Evolutionary conservation across 2,888 invertebrate species (phyloP).

Genomic region (Drosophila barbarae): DNA sequence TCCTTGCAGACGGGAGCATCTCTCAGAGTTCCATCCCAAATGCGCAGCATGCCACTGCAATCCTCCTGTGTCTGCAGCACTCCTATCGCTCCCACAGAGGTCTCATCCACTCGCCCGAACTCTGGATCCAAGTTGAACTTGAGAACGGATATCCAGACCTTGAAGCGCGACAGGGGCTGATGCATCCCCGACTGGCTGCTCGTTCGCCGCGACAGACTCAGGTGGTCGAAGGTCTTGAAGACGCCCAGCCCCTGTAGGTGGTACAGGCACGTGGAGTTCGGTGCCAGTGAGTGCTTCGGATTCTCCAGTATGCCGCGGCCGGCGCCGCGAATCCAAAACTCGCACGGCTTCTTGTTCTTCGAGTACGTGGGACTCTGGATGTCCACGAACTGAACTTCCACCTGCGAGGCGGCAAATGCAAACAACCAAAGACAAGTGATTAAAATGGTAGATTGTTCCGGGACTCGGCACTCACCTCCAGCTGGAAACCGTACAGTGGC

Average conservation of each 20-base stretch:
- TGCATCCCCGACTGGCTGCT: constrained; percentile 73
- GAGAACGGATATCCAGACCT: constrained; percentile 91
- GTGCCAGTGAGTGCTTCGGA: constrained; percentile 91
- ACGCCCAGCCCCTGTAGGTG: constrained; percentile 85
- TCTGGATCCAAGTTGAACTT: constrained; percentile 90
- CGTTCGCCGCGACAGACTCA: constrained; percentile 82
- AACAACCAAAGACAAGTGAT: constrained; percentile 2
- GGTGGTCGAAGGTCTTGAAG: constrained; percentile 82
- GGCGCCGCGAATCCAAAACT: constrained; percentile 91
- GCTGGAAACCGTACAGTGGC: constrained; percentile 92
- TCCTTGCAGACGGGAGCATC: constrained; percentile 89
- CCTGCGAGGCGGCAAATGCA: constrained; percentile 61
- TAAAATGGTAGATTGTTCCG: neutral
- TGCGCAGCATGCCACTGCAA: constrained; percentile 90
- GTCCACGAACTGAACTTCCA: constrained; percentile 91
- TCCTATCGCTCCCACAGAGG: constrained; percentile 77
- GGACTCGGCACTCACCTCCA: constrained; percentile 84
- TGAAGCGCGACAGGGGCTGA: constrained; percentile 84
- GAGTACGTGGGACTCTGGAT: constrained; percentile 90
- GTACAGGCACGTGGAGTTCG: constrained; percentile 93
- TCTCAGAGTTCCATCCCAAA: constrained; percentile 92
- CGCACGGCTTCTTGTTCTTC: constrained; percentile 91
- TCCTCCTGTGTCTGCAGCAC: constrained; percentile 84
- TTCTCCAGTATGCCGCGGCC: constrained; percentile 90
- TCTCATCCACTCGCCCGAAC: constrained; percentile 80